Conservation (phyloP, 2,888 invertebrate species). For the Isotomurus palustris region DNA sequence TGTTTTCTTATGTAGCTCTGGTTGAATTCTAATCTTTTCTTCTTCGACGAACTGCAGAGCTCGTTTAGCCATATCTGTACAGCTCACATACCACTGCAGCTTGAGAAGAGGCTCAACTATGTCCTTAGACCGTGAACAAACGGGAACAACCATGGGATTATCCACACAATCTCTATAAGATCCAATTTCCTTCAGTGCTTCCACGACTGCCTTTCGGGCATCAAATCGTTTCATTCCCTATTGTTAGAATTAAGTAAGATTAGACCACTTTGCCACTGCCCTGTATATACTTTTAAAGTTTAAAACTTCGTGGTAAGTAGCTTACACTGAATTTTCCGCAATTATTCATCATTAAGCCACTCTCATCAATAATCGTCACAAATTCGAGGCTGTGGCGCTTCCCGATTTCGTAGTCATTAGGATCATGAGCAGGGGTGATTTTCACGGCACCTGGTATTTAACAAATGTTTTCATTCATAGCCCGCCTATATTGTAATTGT, state of each 20-base stretch:
- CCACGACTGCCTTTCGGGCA: slow-evolving; percentile 75
- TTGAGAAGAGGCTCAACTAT: slow-evolving; percentile 93
- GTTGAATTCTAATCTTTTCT: slow-evolving; percentile 81
- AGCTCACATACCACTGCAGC: slow-evolving; percentile 95
- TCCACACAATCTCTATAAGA: slow-evolving; percentile 75
- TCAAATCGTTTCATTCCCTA: slow-evolving; percentile 87
- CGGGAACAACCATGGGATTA: slow-evolving; percentile 94
- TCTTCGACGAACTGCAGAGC: slow-evolving; percentile 74
- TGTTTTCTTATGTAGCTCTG: slow-evolving; percentile 81
- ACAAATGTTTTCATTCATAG: not conserved
- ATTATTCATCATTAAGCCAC: slow-evolving; percentile 75
- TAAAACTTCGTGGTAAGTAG: too few species aligned
- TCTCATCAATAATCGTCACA: slow-evolving; percentile 84
- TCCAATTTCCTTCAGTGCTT: slow-evolving; percentile 65
- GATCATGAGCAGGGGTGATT: slow-evolving; percentile 97
- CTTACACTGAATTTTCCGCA: slow-evolving; percentile 71
- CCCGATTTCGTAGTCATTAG: slow-evolving; percentile 93
- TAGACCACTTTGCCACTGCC: not conserved
- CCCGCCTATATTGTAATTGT: not conserved
- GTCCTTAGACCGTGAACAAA: slow-evolving; percentile 94
- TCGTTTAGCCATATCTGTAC: slow-evolving; percentile 79
- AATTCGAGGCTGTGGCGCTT: slow-evolving; percentile 80
- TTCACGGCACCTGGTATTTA: slow-evolving; percentile 76
- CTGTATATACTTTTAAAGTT: not conserved
- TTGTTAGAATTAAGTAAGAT: slow-evolving; percentile 1